phyloP scores from a whole-genome alignment of 1,140 invertebrate genomes.

The Papilio polyxenes region DNA sequence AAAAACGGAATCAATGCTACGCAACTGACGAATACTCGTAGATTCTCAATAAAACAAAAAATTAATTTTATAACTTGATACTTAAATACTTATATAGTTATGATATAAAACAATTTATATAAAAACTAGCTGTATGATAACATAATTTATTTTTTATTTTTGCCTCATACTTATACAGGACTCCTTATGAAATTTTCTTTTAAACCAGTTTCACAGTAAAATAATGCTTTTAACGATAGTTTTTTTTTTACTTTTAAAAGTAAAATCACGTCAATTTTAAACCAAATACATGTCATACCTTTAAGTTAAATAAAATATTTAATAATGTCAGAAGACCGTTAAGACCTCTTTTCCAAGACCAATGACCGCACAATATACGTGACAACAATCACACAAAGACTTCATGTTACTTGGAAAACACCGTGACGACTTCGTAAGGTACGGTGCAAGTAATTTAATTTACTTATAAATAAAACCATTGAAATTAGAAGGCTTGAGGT shows the following conservation, averaged over 20 bases:
- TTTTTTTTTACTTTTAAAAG: neutral
- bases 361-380: neutral
- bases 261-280: neutral
- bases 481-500: neutral
- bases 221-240: neutral
- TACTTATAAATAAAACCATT: neutral
- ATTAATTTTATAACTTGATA: neutral
- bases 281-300: neutral
- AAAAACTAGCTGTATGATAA: neutral
- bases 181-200: neutral
- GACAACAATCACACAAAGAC: neutral
- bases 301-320: neutral
- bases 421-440: neutral
- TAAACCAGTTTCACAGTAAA: neutral
- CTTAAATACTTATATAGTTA: neutral
- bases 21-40: too few relatives aligned
- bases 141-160: neutral
- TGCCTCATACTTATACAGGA: neutral
- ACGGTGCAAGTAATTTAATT: neutral
- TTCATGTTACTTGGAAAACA: neutral
- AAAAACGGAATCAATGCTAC: neutral
- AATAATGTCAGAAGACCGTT: slow-evolving; percentile 7
- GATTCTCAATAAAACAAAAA: neutral
- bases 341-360: neutral
- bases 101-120: neutral